Conservation (phyloP, 2,888 invertebrate species). For the Amblyteles armatorius region DNA sequence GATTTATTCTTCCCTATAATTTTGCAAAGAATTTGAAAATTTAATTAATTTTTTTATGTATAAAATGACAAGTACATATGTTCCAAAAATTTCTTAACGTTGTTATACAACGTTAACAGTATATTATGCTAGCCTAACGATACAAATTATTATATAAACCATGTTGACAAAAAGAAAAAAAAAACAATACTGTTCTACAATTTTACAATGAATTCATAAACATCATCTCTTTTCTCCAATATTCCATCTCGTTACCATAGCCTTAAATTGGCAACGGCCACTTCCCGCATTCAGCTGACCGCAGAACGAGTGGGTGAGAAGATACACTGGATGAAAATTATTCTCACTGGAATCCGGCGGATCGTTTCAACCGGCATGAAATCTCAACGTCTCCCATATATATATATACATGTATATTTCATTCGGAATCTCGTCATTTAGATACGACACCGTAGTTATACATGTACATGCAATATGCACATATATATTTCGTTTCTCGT, state of each 20-base stretch:
- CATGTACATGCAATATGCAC: neutral
- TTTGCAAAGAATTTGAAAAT: neutral
- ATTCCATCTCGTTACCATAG: neutral
- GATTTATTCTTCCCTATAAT: neutral
- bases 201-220: neutral
- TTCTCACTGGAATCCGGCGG: neutral
- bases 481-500: conserved; percentile 1
- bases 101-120: too few relatives aligned
- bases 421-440: neutral
- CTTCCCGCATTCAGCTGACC: neutral
- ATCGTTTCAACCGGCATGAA: neutral
- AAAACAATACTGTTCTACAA: too few relatives aligned
- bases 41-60: too few relatives aligned
- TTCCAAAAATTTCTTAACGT: too few relatives aligned
- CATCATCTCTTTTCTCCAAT: neutral
- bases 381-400: neutral
- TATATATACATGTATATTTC: neutral
- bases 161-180: too few relatives aligned
- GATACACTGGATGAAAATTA: neutral
- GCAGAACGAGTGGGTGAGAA: neutral
- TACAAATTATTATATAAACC: too few relatives aligned
- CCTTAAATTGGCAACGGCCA: neutral
- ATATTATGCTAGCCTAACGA: too few relatives aligned
- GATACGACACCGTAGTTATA: neutral
- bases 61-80: too few relatives aligned